A percentile compares a stretch with the other conserved stretches of the same genome.
These are phyloP conservation scores for Rhegmatorhina hoffmannsi DNA, from an alignment of 2,113 vertebrate species.

Conservation along the genomic window DNA sequence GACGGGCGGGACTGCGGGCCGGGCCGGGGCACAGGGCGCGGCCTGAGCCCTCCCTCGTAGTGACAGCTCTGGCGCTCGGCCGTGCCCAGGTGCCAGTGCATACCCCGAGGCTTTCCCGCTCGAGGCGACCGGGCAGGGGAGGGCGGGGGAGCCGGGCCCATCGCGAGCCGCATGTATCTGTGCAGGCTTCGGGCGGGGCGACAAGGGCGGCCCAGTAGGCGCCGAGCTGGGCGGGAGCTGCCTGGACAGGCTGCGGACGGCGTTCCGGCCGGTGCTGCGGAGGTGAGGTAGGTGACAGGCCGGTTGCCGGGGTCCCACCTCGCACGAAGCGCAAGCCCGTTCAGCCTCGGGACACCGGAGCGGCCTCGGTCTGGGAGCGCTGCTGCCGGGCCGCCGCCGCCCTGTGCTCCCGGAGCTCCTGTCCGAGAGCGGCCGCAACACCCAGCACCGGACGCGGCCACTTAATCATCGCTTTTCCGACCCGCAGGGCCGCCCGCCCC, in stretches of 20 bases:
- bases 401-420: background rate
- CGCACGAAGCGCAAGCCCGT: background rate
- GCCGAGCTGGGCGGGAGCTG: conserved; percentile 71
- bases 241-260: conserved; percentile 80
- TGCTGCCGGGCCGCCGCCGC: background rate
- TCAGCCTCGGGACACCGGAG: background rate
- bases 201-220: conserved; percentile 66
- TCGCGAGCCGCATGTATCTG: background rate
- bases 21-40: background rate
- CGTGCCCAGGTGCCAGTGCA: background rate
- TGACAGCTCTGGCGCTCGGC: background rate
- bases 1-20: background rate
- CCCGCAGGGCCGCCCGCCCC: conserved; percentile 61
- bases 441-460: background rate
- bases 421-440: background rate
- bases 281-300: conserved; percentile 82
- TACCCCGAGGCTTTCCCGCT: background rate
- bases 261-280: conserved; percentile 89
- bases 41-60: background rate
- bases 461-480: conserved; percentile 8
- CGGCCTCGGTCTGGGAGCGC: background rate
- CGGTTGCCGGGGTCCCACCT: background rate
- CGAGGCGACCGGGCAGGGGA: background rate
- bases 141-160: background rate
- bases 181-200: conserved; percentile 72